Conservation (phyloP, 2,113 vertebrate species). For the Tupaia tana region DNA sequence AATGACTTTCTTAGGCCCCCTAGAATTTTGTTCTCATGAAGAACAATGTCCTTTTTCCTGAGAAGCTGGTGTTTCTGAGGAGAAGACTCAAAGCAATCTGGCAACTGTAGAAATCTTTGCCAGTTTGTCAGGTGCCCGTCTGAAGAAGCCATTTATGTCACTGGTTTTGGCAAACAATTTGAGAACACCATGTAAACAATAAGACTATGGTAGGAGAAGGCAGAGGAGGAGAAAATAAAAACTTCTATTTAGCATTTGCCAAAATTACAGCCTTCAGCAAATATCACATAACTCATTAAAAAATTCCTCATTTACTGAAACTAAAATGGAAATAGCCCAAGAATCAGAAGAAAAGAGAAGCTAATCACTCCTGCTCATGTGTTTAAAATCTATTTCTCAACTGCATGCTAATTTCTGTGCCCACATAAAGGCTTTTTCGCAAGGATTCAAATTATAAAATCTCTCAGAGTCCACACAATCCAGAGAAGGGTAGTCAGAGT, state of each 20-base stretch:
- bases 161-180: not conserved
- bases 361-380: not conserved
- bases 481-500: not conserved
- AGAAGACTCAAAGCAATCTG: not conserved
- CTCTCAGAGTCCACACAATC: not conserved
- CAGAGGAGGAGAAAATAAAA: not conserved
- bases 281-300: slow-evolving; percentile 69
- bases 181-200: slow-evolving; percentile 21
- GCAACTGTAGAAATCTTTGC: not conserved
- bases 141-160: slow-evolving; percentile 20
- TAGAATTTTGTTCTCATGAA: not conserved
- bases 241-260: slow-evolving; percentile 59
- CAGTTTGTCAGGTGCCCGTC: not conserved
- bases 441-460: slow-evolving; percentile 22
- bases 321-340: slow-evolving; percentile 65
- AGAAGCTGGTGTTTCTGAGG: not conserved
- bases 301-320: slow-evolving; percentile 69
- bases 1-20: not conserved
- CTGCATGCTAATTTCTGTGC: not conserved
- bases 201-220: not conserved
- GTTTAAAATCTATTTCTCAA: slow-evolving; percentile 46
- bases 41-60: not conserved
- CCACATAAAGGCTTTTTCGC: slow-evolving; percentile 33
- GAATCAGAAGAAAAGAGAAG: slow-evolving; percentile 44
- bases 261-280: slow-evolving; percentile 66